Conservation (phyloP, 2,797 vertebrate species). For the Thamnophis elegans region DNA sequence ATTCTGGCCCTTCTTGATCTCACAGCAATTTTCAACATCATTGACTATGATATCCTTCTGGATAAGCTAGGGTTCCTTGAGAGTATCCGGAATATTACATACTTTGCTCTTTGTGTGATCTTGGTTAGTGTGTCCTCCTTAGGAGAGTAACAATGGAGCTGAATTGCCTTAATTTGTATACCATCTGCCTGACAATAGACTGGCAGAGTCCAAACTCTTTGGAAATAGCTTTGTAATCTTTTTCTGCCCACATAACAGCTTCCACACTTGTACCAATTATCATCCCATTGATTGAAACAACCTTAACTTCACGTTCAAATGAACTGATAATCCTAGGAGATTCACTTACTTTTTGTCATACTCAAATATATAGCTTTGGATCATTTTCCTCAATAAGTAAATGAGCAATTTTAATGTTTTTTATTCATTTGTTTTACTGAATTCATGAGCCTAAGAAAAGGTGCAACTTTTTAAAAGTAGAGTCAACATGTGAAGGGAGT, state of each 20-base stretch:
- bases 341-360: background rate
- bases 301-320: background rate
- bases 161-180: background rate
- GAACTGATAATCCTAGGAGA: background rate
- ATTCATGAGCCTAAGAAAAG: background rate
- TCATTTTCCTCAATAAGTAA: background rate
- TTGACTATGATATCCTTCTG: background rate
- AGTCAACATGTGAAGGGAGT: background rate
- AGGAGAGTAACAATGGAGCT: background rate
- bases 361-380: background rate
- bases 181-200: background rate
- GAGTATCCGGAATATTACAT: background rate
- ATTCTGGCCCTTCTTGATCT: too few species aligned
- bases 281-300: background rate
- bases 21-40: too few species aligned
- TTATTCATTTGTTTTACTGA: background rate
- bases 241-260: background rate
- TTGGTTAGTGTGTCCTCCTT: background rate
- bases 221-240: background rate
- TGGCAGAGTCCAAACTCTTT: background rate
- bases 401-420: background rate
- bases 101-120: background rate
- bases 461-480: background rate
- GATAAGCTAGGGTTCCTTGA: background rate
- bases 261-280: background rate